These are phyloP conservation scores for Burhinus oedicnemus DNA, from an alignment of 2,113 vertebrate species.

Conservation along the genomic window DNA sequence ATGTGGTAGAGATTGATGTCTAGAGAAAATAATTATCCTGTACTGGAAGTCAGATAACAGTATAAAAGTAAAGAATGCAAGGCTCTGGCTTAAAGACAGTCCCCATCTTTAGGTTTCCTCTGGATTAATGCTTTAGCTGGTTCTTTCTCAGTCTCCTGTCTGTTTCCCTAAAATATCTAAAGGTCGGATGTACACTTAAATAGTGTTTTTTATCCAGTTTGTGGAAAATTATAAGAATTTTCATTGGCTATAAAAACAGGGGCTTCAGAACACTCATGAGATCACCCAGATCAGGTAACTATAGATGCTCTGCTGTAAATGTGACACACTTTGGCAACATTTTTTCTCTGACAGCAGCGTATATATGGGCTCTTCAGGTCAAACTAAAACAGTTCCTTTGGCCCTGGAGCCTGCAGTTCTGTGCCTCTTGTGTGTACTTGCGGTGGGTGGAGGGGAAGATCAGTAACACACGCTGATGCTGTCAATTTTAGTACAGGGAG, in stretches of 20 bases:
- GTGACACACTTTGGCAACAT: background rate
- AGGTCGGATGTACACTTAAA: background rate
- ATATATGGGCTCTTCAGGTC: background rate
- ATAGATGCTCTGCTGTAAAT: background rate
- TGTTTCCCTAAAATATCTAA: background rate
- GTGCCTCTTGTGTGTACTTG: background rate
- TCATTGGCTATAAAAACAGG: background rate
- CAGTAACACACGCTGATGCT: background rate
- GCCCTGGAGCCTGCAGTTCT: background rate
- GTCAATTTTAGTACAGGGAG: background rate
- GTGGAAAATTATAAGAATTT: background rate
- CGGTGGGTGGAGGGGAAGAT: background rate
- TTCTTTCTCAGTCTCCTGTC: background rate
- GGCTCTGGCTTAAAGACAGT: background rate
- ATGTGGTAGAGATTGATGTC: background rate
- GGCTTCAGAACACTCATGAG: background rate
- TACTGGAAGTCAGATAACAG: background rate
- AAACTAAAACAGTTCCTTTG: background rate
- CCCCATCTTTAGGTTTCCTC: background rate
- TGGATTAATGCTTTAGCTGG: background rate
- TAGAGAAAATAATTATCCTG: background rate
- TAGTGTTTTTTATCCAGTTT: accelerated
- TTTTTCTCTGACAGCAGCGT: background rate
- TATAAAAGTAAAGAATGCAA: background rate
- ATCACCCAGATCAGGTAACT: background rate